Evolutionary conservation across 1,140 invertebrate species (phyloP).

Genomic region (Brachionus manjavacas): DNA sequence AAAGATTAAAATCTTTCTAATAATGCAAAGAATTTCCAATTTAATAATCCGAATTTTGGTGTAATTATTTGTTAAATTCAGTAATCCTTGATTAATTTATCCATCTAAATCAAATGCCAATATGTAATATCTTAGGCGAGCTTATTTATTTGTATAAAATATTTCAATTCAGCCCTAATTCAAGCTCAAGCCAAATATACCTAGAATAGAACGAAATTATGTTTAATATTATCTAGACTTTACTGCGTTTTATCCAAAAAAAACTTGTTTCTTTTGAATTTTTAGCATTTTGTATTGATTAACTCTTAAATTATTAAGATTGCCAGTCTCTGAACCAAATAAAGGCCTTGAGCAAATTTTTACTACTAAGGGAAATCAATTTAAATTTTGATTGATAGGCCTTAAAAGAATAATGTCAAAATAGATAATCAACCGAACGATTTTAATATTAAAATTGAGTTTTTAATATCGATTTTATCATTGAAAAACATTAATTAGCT

Average conservation of each 20-base stretch:
- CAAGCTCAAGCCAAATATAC: not conserved
- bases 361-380: not conserved
- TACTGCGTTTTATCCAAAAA: not conserved
- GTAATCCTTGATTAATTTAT: not conserved
- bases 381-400: not conserved
- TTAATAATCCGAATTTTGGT: not conserved
- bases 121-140: not conserved
- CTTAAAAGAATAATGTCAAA: not conserved
- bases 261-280: not conserved
- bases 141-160: not conserved
- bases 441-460: not conserved
- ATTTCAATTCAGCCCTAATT: not conserved
- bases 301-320: not conserved
- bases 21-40: not conserved
- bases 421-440: not conserved
- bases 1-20: not conserved
- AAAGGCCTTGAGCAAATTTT: not conserved
- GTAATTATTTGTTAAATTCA: not conserved
- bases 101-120: not conserved
- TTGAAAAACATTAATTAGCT: not conserved
- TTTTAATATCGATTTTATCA: conserved; percentile 1
- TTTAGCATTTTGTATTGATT: not conserved
- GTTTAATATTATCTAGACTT: not conserved
- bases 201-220: not conserved
- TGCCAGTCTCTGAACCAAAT: not conserved